A percentile compares a stretch with the other conserved stretches of the same genome.
These are phyloP conservation scores for Mechanitis messenoides DNA, from an alignment of 2,888 invertebrate genomes.

Conservation along the genomic window DNA sequence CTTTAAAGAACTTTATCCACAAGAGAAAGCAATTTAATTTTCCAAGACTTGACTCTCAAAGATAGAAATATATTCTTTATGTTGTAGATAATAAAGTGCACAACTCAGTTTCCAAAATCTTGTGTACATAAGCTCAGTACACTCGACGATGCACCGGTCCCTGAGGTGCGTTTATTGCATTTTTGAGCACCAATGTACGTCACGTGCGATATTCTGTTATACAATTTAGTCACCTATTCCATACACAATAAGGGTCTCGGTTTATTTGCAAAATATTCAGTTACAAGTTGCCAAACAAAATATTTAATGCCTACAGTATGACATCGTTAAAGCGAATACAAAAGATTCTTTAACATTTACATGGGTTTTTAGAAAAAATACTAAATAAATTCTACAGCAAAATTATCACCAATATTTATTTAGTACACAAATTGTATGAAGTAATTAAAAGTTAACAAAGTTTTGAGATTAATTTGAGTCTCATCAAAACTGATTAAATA, in stretches of 20 bases:
- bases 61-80: neutral
- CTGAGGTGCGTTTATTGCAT: constrained; percentile 51
- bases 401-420: neutral
- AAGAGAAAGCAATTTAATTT: constrained; percentile 22
- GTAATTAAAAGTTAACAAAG: neutral
- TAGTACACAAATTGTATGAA: neutral
- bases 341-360: neutral
- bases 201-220: constrained; percentile 15
- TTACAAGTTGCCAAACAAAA: constrained; percentile 21
- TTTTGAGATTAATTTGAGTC: neutral
- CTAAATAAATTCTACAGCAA: neutral
- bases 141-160: constrained; percentile 30
- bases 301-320: constrained; percentile 20
- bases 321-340: constrained; percentile 15
- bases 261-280: constrained; percentile 12
- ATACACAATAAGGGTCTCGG: constrained; percentile 2
- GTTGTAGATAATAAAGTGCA: neutral
- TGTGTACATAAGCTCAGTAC: constrained; percentile 9
- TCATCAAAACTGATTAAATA: constrained; percentile 1
- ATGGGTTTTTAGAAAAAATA: neutral
- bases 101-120: neutral
- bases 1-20: constrained; percentile 17
- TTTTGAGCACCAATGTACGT: constrained; percentile 40
- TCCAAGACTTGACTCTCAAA: neutral
- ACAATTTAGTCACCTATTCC: constrained; percentile 6